These are phyloP conservation scores for Acropternis orthonyx DNA, from an alignment of 2,797 vertebrate genomes.

Conservation along the genomic window DNA sequence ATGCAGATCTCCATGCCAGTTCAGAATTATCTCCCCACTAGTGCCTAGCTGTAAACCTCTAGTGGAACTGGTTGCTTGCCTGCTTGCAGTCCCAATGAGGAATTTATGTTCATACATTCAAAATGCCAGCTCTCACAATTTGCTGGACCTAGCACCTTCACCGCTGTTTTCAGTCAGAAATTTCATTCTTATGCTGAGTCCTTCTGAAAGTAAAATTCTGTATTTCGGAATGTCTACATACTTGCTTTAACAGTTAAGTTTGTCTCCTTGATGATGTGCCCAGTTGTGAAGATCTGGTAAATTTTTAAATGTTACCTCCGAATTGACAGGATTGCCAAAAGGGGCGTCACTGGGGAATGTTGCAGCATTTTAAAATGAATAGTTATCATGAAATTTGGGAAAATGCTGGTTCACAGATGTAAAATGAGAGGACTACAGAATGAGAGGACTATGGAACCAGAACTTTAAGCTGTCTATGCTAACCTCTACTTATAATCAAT, in stretches of 20 bases:
- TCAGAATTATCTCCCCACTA: neutral
- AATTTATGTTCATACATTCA: neutral
- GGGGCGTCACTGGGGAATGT: neutral
- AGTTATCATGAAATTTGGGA: neutral
- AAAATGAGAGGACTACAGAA: neutral
- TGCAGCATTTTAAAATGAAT: neutral
- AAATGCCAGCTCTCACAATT: neutral
- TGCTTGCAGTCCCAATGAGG: neutral
- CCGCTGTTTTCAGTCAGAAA: neutral
- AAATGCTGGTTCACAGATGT: neutral
- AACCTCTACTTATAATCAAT: neutral
- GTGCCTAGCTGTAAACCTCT: neutral
- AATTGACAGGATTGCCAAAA: neutral
- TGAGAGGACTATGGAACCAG: neutral
- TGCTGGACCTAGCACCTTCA: neutral
- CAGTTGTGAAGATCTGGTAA: accelerated
- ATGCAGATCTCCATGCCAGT: neutral
- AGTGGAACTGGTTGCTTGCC: neutral
- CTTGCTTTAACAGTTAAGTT: neutral
- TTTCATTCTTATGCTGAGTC: neutral
- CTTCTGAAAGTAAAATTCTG: neutral
- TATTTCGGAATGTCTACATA: neutral
- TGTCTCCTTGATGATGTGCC: neutral
- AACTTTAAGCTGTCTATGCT: neutral
- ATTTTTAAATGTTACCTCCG: neutral